Evolutionary conservation across 2,888 invertebrate genomes (phyloP).

Genomic region (Dione juno): DNA sequence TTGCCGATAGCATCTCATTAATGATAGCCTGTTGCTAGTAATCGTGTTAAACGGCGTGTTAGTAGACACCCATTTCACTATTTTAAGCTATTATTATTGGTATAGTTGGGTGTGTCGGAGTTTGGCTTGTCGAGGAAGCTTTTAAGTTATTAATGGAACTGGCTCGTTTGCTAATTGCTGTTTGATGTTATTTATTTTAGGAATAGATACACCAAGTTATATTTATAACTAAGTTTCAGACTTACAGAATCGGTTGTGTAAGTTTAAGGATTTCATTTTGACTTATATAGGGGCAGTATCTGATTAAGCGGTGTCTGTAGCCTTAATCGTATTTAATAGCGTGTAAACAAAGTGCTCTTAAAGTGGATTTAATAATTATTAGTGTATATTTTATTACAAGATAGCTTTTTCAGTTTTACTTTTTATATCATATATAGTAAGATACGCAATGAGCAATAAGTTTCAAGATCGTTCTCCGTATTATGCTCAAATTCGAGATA

Average conservation of each 20-base stretch:
- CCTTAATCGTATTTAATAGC: slow-evolving; percentile 22
- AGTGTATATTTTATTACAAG: slow-evolving; percentile 5
- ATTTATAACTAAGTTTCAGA: not conserved
- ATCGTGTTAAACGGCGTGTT: slow-evolving; percentile 23
- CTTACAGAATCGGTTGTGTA: not conserved
- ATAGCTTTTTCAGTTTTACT: too few relatives aligned
- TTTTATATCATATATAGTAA: too few relatives aligned
- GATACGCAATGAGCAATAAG: too few relatives aligned
- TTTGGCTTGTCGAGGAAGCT: slow-evolving; percentile 13
- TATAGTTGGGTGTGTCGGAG: slow-evolving; percentile 21
- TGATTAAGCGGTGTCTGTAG: slow-evolving; percentile 4
- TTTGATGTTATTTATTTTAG: slow-evolving; percentile 18
- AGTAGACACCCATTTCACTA: slow-evolving; percentile 12
- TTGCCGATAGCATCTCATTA: slow-evolving; percentile 16
- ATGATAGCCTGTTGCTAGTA: slow-evolving; percentile 21
- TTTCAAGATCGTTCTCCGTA: too few relatives aligned
- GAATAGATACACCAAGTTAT: not conserved
- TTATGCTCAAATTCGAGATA: too few relatives aligned
- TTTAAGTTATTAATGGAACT: slow-evolving; percentile 22
- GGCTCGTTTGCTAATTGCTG: slow-evolving; percentile 17
- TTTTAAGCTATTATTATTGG: slow-evolving; percentile 23
- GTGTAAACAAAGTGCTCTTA: slow-evolving; percentile 15
- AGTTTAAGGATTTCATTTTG: not conserved
- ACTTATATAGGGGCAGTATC: not conserved
- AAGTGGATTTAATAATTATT: not conserved